phyloP scores from a whole-genome alignment of 2,113 vertebrate species.

The Scalopus aquaticus region DNA sequence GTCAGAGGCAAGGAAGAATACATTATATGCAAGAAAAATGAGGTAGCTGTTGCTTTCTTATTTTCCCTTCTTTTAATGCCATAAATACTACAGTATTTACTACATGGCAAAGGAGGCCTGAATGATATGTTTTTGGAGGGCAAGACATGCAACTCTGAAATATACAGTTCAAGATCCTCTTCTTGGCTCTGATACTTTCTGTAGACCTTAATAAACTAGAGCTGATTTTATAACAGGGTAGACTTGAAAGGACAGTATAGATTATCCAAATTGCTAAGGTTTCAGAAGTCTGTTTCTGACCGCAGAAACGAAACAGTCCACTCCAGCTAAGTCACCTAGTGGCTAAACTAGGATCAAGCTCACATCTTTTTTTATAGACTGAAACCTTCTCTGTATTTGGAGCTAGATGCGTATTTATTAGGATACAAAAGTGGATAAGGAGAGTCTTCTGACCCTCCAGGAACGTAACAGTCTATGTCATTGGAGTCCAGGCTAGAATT shows the following conservation, averaged over 20 bases:
- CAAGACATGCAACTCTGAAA: neutral
- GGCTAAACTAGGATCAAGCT: neutral
- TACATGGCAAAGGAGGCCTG: neutral
- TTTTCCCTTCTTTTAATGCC: neutral
- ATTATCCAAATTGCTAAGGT: neutral
- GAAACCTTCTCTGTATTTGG: neutral
- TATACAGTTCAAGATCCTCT: neutral
- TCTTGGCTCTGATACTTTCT: neutral
- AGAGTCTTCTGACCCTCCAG: neutral
- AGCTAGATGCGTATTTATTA: neutral
- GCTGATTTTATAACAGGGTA: neutral
- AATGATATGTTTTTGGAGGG: neutral
- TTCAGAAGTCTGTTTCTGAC: neutral
- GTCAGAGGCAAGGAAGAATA: neutral
- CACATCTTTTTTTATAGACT: neutral
- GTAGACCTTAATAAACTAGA: neutral
- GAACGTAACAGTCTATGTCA: neutral
- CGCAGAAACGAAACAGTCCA: neutral
- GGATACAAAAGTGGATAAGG: neutral
- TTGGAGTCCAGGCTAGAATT: constrained; percentile 1
- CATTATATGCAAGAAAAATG: neutral
- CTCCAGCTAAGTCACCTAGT: neutral
- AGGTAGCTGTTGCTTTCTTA: neutral
- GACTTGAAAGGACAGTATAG: neutral
- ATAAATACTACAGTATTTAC: neutral